A percentile compares a stretch with the other conserved stretches of the same genome.
Evolutionary conservation across 2,888 invertebrate species (phyloP).

Genomic region (Amphipoea lucens): DNA sequence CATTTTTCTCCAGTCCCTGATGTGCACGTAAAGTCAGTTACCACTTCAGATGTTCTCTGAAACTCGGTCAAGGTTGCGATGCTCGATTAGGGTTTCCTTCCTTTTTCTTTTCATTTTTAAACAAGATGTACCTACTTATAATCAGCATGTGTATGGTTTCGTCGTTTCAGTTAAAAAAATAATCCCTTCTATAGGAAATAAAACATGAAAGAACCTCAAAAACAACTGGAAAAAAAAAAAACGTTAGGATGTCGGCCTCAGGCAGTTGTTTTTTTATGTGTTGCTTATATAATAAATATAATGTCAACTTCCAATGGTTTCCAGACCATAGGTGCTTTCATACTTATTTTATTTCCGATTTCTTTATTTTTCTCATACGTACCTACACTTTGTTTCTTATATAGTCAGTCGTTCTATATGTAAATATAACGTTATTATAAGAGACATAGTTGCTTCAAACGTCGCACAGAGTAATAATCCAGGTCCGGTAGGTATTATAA

Average conservation of each 20-base stretch:
- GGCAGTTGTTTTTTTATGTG: not conserved
- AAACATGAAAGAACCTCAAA: not conserved
- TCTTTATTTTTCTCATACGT: not conserved
- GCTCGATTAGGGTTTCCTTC: constrained; percentile 44
- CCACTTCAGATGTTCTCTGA: constrained; percentile 47
- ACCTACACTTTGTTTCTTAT: constrained; percentile 6
- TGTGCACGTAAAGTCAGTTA: constrained; percentile 55
- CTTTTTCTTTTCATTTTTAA: constrained; percentile 37
- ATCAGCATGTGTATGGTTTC: not conserved
- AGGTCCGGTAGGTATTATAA: constrained; percentile 52
- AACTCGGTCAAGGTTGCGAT: constrained; percentile 55
- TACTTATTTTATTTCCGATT: constrained; percentile 7
- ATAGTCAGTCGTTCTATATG: constrained; percentile 52
- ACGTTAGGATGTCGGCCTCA: not conserved
- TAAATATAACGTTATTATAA: constrained; percentile 48
- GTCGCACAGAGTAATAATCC: constrained; percentile 44
- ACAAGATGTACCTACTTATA: not conserved
- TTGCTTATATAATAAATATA: not conserved
- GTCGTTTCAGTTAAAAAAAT: not conserved
- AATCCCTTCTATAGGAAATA: not conserved
- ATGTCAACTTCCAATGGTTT: not conserved
- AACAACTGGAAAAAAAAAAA: constrained; percentile 2
- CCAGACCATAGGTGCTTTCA: not conserved
- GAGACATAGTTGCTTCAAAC: constrained; percentile 40
- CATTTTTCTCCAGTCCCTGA: constrained; percentile 38